phyloP scores from a whole-genome alignment of 2,113 vertebrate genomes.

The Daphoenositta chrysoptera region DNA sequence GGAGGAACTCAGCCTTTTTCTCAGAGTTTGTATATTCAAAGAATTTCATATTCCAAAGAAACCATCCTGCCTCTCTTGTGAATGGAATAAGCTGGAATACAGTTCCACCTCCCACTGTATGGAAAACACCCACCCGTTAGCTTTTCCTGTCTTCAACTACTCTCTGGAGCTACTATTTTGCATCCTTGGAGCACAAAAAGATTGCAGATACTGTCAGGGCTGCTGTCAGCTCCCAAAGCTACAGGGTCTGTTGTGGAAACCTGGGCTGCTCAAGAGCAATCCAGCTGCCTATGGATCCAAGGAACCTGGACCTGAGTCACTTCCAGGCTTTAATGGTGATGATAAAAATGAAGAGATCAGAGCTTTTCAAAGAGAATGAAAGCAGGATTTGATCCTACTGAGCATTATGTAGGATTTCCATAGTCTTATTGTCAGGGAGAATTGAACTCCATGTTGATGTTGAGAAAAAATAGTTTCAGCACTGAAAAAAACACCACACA shows the following conservation, averaged over 20 bases:
- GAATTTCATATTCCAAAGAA: neutral
- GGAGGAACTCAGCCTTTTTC: neutral
- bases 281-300: neutral
- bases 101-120: neutral
- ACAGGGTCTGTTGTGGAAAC: neutral
- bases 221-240: neutral
- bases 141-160: neutral
- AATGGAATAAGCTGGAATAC: neutral
- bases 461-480: neutral
- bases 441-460: neutral
- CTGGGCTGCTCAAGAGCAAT: neutral
- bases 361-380: neutral
- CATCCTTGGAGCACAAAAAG: neutral
- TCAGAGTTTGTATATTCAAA: neutral
- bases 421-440: neutral
- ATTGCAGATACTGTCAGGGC: neutral
- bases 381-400: neutral
- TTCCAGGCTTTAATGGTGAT: neutral
- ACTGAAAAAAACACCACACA: neutral
- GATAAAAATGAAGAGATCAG: neutral
- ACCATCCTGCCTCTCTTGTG: neutral
- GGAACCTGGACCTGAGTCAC: neutral
- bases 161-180: neutral
- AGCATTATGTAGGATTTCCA: constrained; percentile 15
- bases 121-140: neutral